A percentile compares a stretch with the other conserved stretches of the same genome.
Conservation (phyloP, 2,888 invertebrate genomes). For the Drosophila paranaensis region DNA sequence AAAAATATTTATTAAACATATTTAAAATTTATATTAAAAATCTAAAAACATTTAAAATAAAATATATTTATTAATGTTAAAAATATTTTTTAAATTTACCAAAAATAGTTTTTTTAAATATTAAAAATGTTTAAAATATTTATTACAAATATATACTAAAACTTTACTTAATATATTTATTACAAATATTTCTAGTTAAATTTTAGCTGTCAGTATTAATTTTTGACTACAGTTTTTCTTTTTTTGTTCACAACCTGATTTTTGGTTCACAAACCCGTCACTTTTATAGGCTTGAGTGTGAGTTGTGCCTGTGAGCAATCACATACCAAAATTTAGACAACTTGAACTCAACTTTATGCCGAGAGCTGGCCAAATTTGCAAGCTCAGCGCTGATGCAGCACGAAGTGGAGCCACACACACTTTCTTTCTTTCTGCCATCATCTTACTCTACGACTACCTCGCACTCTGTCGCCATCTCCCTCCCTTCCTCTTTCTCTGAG, state of each 20-base stretch:
- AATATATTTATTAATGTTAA: too few relatives aligned
- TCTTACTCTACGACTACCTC: not conserved
- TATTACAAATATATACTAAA: not conserved
- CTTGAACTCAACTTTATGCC: constrained; percentile 45
- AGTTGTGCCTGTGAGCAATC: constrained; percentile 33
- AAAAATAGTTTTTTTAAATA: not conserved
- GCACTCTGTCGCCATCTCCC: not conserved
- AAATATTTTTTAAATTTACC: too few relatives aligned
- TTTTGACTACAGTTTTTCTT: too few relatives aligned
- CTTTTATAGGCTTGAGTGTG: constrained; percentile 4
- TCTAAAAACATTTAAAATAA: too few relatives aligned
- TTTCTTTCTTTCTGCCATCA: constrained; percentile 9
- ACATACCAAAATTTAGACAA: constrained; percentile 43
- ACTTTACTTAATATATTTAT: not conserved
- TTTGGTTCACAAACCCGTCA: not conserved
- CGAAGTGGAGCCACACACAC: constrained; percentile 42
- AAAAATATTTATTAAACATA: not conserved
- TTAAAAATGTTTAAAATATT: not conserved
- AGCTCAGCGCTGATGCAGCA: constrained; percentile 57
- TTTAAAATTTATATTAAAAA: too few relatives aligned
- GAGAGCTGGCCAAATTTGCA: constrained; percentile 42
- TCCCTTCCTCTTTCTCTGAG: too few relatives aligned
- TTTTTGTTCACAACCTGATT: not conserved
- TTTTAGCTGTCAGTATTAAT: too few relatives aligned
- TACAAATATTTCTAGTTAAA: not conserved